Base-by-base conservation (phyloP, 2,888 invertebrate genomes). In the Papilio elwesi region DNA sequence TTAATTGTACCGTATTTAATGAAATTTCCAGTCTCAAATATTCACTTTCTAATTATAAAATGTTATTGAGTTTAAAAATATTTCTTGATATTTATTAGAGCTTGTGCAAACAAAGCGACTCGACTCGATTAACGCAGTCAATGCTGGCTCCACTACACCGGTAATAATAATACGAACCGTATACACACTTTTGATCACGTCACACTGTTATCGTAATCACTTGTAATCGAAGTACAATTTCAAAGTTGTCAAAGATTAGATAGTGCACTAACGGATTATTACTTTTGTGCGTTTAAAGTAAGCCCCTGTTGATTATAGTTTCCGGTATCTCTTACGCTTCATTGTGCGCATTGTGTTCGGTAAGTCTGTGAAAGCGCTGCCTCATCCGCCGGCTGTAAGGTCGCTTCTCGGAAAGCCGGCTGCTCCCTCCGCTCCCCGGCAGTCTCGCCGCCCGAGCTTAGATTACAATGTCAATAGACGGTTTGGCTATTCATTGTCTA, bases 401-500 rank as follows among this genome's bases (percentile, higher is more conserved):
- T 84, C 77, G 80, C 74, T 90, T 89, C 86, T 89, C 78, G 84
- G 87, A 87, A 88, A 87, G 84, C 86, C 84, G 86, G 80, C 78
- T 79, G 78, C 81, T 71, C 76, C 76, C 70, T 62, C 11, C 51
- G 76, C 79, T 80, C 76, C 76, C 55, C 77, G 76, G 76, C 82
- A 78, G 83, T 83, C 85, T 83, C 82, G 81, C 78, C 70, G 75
- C 71, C 43, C 81, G 78, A 80, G 84, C 82, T 87, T 84, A 86
- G 85, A 87, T 90, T 88, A 89, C 89, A 88, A 86, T 89, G 87
- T 88, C 88, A 89, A 89, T 87, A 88, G 83, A 82, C 79, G 83
- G 81, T 84, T 84, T 82, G 82, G 81, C 82, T 81, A 81, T 85
- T 86, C 81, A 83, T 80, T 80, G 82, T 78, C 78, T 79, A 76